phyloP scores from a whole-genome alignment of 2,113 vertebrate species.

The Cardinalis cardinalis region DNA sequence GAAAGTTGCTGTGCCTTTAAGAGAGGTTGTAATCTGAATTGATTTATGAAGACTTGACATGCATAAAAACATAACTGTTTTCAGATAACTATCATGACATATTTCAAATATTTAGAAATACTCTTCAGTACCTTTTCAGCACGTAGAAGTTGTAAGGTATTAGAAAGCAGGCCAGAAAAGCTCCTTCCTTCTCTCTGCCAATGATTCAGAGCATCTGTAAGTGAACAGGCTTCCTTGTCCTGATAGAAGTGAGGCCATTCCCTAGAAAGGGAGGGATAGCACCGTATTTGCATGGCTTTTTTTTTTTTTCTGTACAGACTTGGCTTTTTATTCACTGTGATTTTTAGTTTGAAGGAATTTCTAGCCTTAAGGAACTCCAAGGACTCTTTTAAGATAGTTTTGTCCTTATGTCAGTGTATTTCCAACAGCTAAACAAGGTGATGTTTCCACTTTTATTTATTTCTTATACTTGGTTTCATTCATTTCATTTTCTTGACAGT shows the following conservation, averaged over 20 bases:
- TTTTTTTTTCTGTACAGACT: not conserved
- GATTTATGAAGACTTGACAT: not conserved
- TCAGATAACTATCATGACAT: not conserved
- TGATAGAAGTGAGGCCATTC: not conserved
- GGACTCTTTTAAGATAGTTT: not conserved
- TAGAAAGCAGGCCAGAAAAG: not conserved
- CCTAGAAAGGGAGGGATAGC: not conserved
- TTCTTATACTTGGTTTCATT: not conserved
- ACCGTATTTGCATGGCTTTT: not conserved
- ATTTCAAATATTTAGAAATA: not conserved
- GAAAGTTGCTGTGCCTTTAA: not conserved
- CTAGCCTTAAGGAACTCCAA: not conserved
- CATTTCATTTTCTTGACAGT: not conserved
- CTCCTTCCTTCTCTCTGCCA: not conserved
- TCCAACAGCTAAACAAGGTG: not conserved
- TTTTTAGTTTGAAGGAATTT: not conserved
- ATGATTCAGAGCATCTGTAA: not conserved
- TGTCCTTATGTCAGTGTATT: not conserved
- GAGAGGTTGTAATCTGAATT: not conserved
- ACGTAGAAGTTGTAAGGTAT: not conserved
- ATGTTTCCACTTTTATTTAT: not conserved
- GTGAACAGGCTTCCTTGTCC: not conserved
- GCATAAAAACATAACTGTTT: not conserved
- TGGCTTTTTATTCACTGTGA: accelerated
- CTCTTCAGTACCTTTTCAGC: not conserved